A percentile compares a stretch with the other conserved stretches of the same genome.
phyloP scores from a whole-genome alignment of 2,113 vertebrate species.

The Synodontis membranacea region DNA sequence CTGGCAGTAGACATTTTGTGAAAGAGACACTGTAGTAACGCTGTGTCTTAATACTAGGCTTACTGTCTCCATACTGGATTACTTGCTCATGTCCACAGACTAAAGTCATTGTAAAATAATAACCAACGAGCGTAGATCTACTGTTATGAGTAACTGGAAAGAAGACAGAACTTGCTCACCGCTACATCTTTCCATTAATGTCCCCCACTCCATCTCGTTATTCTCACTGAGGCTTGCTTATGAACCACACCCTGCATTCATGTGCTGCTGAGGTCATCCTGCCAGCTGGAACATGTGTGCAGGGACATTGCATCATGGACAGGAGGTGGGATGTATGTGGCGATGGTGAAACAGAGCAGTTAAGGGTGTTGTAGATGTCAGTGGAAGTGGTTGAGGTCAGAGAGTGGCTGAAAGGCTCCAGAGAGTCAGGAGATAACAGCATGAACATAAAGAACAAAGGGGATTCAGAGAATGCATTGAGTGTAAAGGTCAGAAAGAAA shows the following conservation, averaged over 20 bases:
- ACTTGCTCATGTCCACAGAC: neutral
- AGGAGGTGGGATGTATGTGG: neutral
- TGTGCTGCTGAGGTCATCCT: constrained; percentile 18
- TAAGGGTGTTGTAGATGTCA: neutral
- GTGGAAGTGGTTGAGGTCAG: neutral
- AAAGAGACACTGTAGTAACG: neutral
- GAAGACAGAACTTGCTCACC: constrained; percentile 2
- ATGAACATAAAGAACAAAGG: neutral
- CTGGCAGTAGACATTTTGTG: neutral
- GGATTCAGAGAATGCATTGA: neutral
- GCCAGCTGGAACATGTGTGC: constrained; percentile 16
- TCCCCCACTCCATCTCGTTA: neutral
- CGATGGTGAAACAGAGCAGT: neutral
- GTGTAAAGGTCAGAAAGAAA: constrained; percentile 7
- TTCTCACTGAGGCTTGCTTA: constrained; percentile 13
- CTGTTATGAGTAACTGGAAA: constrained; percentile 10
- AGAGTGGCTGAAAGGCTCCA: neutral
- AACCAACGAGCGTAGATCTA: constrained; percentile 11
- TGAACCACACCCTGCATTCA: constrained; percentile 31
- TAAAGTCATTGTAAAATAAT: neutral
- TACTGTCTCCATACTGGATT: constrained; percentile 2
- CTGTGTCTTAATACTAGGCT: neutral
- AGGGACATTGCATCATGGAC: constrained; percentile 20
- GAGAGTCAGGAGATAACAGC: constrained; percentile 1
- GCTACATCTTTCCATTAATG: neutral